phyloP scores from a whole-genome alignment of 2,113 vertebrate genomes.

The Prolemur simus region DNA sequence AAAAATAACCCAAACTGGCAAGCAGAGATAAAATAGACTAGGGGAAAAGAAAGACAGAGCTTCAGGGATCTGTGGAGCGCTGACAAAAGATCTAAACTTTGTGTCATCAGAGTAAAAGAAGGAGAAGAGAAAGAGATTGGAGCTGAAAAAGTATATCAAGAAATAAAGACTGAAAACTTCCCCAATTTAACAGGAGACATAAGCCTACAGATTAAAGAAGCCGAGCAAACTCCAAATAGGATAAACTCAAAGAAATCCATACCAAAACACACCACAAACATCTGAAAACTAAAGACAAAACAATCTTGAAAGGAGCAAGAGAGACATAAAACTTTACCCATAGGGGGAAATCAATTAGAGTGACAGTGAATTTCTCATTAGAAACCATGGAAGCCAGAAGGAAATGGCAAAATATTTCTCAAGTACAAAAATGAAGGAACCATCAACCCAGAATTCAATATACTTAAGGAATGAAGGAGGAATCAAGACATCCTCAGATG shows the following conservation, averaged over 20 bases:
- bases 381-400: not conserved
- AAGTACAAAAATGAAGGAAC: not conserved
- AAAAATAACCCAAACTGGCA: not conserved
- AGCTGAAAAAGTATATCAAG: not conserved
- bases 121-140: not conserved
- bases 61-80: not conserved
- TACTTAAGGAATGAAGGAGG: not conserved
- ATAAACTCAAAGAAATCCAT: too few species aligned
- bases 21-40: not conserved
- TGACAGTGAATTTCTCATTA: not conserved
- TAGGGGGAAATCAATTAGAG: not conserved
- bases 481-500: too few species aligned
- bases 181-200: too few species aligned
- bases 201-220: too few species aligned
- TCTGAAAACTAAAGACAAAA: too few species aligned
- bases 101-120: not conserved
- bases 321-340: too few species aligned
- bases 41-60: not conserved
- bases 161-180: too few species aligned
- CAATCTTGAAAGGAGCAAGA: too few species aligned
- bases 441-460: not conserved
- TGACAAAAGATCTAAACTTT: not conserved
- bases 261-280: too few species aligned
- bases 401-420: not conserved
- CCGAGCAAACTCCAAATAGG: too few species aligned